Evolutionary conservation across 2,888 invertebrate genomes (phyloP), one percentile per base, ranked within the genome.

Genomic region (Pardosa pseudoannulata): DNA sequence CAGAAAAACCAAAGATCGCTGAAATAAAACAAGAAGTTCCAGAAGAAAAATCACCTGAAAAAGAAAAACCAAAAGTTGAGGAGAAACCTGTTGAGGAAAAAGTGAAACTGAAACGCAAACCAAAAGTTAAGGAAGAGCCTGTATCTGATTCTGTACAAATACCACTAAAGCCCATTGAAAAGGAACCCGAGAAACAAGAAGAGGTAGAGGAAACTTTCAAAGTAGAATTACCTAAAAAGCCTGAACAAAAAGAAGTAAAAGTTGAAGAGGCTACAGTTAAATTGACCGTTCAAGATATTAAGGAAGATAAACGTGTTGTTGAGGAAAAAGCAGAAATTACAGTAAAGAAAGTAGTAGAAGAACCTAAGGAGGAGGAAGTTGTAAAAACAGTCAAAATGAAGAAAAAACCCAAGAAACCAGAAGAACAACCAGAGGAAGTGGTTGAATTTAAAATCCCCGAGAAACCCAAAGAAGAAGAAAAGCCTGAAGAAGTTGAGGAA

Each of bases 41-140:
- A 41, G 29, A 67, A 23, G 68, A 50, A 41, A 31, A 74, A 67
- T 29, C 36, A 0, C 28, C 39, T 27, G 39, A 79, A 29, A 74
- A 50, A 28, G 50, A 82, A 27, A n/a, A n/a, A n/a, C 64, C 28
- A 64, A 62, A 29, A 76, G 32, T 28, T 36, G 62, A 64, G n/a
- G 41, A 56, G n/a, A 65, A 72, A 19, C 11, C 32, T 11, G 3
- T 46, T 1, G 76, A 83, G 67, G 83, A 85, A 68, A 78, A 94
- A 90, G 93, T 93, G 87, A 92, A 93, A 3, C 91, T 94, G 5
- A 94, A 93, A 90, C 93, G 93, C 93, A 93, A 56, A 68, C 86
- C 50, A 16, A 85, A 79, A 56, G 64, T 29, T 27, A 76, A 56
- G 67, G 72, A 74, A 56, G 76, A 78, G 36, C 32, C 56, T 11